Evolutionary conservation across 2,797 vertebrate genomes (phyloP).

Genomic region (Nannoperca obscura): DNA sequence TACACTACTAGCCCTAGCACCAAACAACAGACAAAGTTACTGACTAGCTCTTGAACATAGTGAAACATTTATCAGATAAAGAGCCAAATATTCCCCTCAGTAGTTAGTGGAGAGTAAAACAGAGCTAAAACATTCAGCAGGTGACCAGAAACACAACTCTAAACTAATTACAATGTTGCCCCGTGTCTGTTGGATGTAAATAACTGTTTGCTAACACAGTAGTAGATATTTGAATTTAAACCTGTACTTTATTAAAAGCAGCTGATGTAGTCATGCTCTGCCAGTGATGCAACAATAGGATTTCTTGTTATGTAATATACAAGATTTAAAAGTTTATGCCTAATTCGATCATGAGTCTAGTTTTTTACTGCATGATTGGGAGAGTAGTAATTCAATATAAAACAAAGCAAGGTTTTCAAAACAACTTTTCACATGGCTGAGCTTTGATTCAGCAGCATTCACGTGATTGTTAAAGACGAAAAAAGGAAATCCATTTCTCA

Average conservation of each 20-base stretch:
- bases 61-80: background rate
- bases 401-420: slow-evolving; percentile 15
- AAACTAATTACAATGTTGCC: background rate
- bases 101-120: background rate
- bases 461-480: background rate
- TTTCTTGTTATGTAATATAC: background rate
- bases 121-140: background rate
- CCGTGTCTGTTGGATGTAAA: too few relatives aligned
- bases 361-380: slow-evolving; percentile 5
- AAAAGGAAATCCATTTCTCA: background rate
- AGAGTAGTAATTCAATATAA: slow-evolving; percentile 29
- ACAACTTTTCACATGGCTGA: slow-evolving; percentile 10
- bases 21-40: background rate
- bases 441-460: slow-evolving; percentile 7
- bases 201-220: background rate
- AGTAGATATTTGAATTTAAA: background rate
- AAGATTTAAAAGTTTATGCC: slow-evolving; percentile 8
- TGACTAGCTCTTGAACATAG: background rate
- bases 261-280: slow-evolving; percentile 8
- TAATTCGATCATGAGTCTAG: slow-evolving; percentile 7
- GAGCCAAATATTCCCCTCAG: background rate
- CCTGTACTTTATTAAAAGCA: slow-evolving; percentile 8
- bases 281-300: background rate
- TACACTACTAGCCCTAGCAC: background rate
- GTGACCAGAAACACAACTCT: background rate